Evolutionary conservation across 2,888 invertebrate genomes (phyloP), one percentile per base, ranked within the genome.

Genomic region (Pachymerium ferrugineum): DNA sequence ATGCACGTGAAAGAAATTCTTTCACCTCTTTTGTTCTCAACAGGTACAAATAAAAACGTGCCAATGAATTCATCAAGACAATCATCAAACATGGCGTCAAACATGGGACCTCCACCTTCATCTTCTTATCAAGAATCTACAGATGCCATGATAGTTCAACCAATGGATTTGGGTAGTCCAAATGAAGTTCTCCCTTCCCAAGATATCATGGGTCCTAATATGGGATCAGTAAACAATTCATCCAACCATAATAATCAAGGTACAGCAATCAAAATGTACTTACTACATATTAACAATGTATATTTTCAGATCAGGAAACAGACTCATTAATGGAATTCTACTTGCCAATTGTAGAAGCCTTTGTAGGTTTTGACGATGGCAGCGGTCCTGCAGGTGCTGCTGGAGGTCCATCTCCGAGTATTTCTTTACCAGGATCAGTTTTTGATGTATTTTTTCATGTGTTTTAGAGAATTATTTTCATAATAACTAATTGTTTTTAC

Each of bases 301-400:
- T 62, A 2, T 62, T 16, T 73, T 31, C 5, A 73, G 73, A 73
- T 42, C 73, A 73, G 31, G 73, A 73, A 73, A 73, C 73, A 14
- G 73, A 73, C 31, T 73, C 73, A 28, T 35, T 73, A 30, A 73
- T 73, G 73, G 73, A 73, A 28, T 73, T 73, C 33, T 73, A 73
- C 35, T 42, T 73, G 22, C 73, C 73, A 67, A 73, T 73, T 22
- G 73, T 73, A 14, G 73, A 73, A 68, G 73, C 73, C 5, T 73
- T 73, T 68, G 73, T 73, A 30, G 73, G 73, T 31, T 73, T 73
- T 35, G 73, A 73, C 67, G 73, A 73, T 73, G 73, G 73, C 33
- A 73, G 73, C 33, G 68, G 73, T 10, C 73, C 73, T 4, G 28
- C 22, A 31, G 30, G 67, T 25, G 47, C 8, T 47, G 3, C 72